These are phyloP conservation scores for Dynastes tityus DNA, from an alignment of 2,888 invertebrate genomes.

Conservation along the genomic window DNA sequence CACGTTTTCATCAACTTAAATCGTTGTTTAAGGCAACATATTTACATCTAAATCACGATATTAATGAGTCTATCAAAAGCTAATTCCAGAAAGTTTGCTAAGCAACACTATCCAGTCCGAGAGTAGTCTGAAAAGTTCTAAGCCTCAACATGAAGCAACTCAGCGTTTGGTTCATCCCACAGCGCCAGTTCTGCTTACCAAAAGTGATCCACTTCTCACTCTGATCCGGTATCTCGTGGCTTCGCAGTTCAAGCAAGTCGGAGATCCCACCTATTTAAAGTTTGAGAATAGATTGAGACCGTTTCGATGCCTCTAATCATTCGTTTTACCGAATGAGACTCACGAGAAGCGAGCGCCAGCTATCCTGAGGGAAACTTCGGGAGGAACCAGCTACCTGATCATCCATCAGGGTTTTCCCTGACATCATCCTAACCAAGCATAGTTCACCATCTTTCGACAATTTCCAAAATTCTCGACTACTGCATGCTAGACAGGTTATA, in stretches of 20 bases:
- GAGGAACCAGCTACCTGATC: constrained; percentile 85
- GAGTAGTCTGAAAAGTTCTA: too few species aligned
- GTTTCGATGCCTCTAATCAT: constrained; percentile 83
- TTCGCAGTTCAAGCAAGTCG: constrained; percentile 68
- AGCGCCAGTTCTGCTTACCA: constrained; percentile 87
- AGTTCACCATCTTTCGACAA: constrained; percentile 78
- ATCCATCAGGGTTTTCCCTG: constrained; percentile 81
- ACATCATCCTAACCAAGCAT: constrained; percentile 71
- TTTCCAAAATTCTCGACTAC: too few species aligned
- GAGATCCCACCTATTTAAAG: constrained; percentile 83
- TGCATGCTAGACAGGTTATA: too few species aligned
- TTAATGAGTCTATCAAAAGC: too few species aligned
- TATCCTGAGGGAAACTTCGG: constrained; percentile 85
- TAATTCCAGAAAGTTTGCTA: too few species aligned
- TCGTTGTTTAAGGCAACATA: too few species aligned
- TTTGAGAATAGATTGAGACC: constrained; percentile 84
- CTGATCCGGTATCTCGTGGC: constrained; percentile 67
- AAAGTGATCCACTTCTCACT: constrained; percentile 82
- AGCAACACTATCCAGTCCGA: too few species aligned
- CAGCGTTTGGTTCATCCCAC: constrained; percentile 83
- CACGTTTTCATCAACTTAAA: too few species aligned
- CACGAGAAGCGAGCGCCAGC: constrained; percentile 75
- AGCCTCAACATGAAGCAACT: constrained; percentile 66
- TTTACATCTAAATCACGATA: too few species aligned
- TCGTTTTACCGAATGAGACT: constrained; percentile 79